Evolutionary conservation across 2,113 vertebrate genomes (phyloP), one percentile per base, ranked within the genome.

Genomic region (Delphinus delphis): DNA sequence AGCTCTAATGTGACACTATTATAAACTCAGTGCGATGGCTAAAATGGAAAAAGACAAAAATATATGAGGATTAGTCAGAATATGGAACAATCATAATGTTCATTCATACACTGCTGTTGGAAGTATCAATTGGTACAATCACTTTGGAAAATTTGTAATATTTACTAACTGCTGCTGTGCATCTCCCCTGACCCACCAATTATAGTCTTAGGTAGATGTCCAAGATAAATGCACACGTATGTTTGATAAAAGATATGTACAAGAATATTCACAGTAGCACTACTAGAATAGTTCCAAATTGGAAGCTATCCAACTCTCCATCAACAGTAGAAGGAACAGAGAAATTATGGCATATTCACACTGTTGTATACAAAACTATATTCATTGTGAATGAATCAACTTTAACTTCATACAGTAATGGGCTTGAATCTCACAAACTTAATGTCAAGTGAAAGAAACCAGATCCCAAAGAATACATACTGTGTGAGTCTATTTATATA

Each of bases 31-130:
- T n/a, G 71, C 15, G 47, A 73, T 73, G n/a, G 65, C 65, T 58
- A 86, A 90, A 68, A 65, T 80, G 55, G 65, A 67, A 93, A 85
- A 90, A 73, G 20, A 67, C 55, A 80, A 90, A 84, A 77, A 70
- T 62, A 44, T 33, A 8, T 58, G 41, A 65, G 7, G 18, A 38
- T 71, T 63, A 50, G 23, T 87, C 41, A 82, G 26, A 70, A 67
- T n/a, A 50, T 14, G 15, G 15, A 84, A 70, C 9, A 79, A 53
- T 2, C 4, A 55, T 26, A 65, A 80, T 25, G 6, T 55, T 79
- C 50, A 55, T 73, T 86, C 28, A 90, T 9, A 10, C 0, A 26
- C 9, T 73, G 58, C 20, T 74, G 5, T 74, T 96, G 50, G 26
- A 50, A 41, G 7, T 62, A 10, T 68, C 77, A 93, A 77, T 2